Percentiles rank a stretch among this genome's conserved stretches.
Conservation (phyloP, 2,888 invertebrate genomes). For the Lasioglossum oenotherae region DNA sequence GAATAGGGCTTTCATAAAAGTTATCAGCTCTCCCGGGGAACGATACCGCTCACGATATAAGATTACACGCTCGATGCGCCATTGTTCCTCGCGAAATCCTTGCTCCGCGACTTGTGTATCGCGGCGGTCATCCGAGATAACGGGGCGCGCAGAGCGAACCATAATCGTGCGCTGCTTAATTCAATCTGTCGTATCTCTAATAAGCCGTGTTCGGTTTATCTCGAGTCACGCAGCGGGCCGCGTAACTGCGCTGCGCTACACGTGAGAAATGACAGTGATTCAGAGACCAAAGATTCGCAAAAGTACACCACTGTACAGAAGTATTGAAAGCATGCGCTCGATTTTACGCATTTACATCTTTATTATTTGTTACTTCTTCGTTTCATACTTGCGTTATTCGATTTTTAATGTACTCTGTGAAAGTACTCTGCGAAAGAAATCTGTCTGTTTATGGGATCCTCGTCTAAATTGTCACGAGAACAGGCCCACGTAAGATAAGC, state of each 20-base stretch:
- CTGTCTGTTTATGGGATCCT: too few relatives aligned
- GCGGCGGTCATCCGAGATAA: conserved; percentile 31
- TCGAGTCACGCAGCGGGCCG: conserved; percentile 27
- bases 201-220: conserved; percentile 53
- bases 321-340: not conserved
- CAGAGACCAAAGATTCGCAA: not conserved
- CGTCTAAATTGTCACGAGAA: not conserved
- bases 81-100: conserved; percentile 55
- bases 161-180: conserved; percentile 55
- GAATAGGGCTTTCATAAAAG: conserved; percentile 45
- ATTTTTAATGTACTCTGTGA: too few relatives aligned
- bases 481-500: not conserved
- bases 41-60: conserved; percentile 37
- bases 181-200: conserved; percentile 54
- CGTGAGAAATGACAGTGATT: not conserved
- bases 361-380: not conserved
- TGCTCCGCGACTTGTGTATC: conserved; percentile 21
- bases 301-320: not conserved
- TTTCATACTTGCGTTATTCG: not conserved
- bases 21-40: conserved; percentile 31
- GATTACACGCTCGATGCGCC: conserved; percentile 56
- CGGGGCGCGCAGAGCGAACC: conserved; percentile 24
- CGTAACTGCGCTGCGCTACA: not conserved
- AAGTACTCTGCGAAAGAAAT: too few relatives aligned
- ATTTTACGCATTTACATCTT: not conserved